Evolutionary conservation across 2,888 invertebrate genomes (phyloP).

Genomic region (Priocnemis perturbator): DNA sequence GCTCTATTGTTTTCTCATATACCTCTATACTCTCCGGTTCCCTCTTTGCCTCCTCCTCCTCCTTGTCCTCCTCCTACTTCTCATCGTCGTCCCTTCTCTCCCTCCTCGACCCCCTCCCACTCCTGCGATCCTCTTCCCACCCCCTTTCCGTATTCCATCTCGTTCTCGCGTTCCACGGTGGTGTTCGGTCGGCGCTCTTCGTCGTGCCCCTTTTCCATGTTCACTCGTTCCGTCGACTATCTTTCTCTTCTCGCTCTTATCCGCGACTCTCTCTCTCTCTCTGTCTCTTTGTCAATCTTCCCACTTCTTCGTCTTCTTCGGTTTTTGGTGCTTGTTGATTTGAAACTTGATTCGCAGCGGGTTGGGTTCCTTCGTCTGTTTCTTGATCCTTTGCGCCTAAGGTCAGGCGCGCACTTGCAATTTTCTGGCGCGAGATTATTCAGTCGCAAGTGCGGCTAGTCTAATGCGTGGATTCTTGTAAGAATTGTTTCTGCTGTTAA

Average conservation of each 20-base stretch:
- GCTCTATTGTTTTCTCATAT: constrained; percentile 76
- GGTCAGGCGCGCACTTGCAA: too few relatives aligned
- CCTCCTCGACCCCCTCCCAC: constrained; percentile 14
- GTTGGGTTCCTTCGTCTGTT: too few relatives aligned
- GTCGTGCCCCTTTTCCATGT: constrained; percentile 25
- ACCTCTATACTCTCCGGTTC: constrained; percentile 64
- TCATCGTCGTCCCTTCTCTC: constrained; percentile 18
- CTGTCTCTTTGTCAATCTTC: too few relatives aligned
- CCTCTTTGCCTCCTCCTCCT: constrained; percentile 45
- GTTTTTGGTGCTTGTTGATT: too few relatives aligned
- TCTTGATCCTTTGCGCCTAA: too few relatives aligned
- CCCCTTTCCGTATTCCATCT: constrained; percentile 15
- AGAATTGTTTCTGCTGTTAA: too few relatives aligned
- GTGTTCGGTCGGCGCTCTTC: constrained; percentile 18
- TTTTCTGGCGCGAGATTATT: too few relatives aligned
- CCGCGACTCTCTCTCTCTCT: neutral
- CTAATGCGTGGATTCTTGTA: too few relatives aligned
- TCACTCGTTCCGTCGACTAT: constrained; percentile 28
- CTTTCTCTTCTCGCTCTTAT: constrained; percentile 19
- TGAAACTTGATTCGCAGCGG: too few relatives aligned
- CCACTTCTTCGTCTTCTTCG: too few relatives aligned
- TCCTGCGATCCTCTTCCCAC: constrained; percentile 7
- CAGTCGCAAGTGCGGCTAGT: too few relatives aligned
- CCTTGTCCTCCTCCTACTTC: constrained; percentile 20
- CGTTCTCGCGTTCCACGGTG: constrained; percentile 11